Base-by-base conservation (phyloP, 1,140 invertebrate genomes). In the Drosophila pectinifera region DNA sequence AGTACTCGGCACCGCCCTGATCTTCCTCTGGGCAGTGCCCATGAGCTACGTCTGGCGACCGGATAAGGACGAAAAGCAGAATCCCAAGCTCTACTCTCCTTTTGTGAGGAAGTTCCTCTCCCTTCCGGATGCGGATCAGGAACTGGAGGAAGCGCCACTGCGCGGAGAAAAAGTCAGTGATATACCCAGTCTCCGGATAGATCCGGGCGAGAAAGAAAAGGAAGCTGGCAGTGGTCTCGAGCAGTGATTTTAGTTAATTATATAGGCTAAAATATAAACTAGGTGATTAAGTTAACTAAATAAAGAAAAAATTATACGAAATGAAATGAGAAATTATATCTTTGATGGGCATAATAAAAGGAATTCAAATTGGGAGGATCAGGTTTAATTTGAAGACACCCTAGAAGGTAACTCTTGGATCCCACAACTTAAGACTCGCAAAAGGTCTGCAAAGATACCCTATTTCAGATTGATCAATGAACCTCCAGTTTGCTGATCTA, bases 1-100 rank as follows among this genome's bases (percentile, higher is more conserved):
- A 10, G 93, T 94, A 24, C 89, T 96, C 5, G 96, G 95, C 7
- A 93, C 93, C 39, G 26, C 94, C 0, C 93, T 94, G 0, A 94
- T 95, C 0, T 93, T 96, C n/a, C 48, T 94, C 0, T 93, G 96
- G 20, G 96, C 96, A 2, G 58, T 92, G 41, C 79, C 92, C 4
- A 80, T 92, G 46, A 93, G 93, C 56, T 92, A 83, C 57, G 70
- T 93, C 4, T 83, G 74, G 43, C 65, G 55, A 8, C 51, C 64
- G 3, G 73, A 90, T 36, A 48, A 70, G 11, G 34, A 78, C 16
- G 65, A 78, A 14, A 72, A 68, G n/a, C 61, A 53, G 18, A 73
- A 90, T 64, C 78, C 80, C 1, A 91, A 91, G 16, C 39, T 91
- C 0, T 85, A 55, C 20, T 67, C 88, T 1, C 88, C 89, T 5